Conservation (phyloP, 2,113 vertebrate genomes). For the Platysteira castanea region DNA sequence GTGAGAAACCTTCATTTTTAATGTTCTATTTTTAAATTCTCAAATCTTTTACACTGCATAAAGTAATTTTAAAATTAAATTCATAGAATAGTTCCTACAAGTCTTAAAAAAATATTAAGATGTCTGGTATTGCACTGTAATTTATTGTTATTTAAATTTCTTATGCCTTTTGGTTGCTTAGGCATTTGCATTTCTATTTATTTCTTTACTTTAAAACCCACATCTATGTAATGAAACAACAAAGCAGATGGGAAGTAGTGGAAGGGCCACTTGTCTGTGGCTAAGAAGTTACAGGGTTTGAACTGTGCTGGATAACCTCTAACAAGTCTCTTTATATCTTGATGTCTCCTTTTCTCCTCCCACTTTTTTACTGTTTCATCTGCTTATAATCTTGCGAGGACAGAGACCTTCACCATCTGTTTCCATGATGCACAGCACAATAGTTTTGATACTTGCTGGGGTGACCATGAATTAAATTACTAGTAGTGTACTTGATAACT, state of each 20-base stretch:
- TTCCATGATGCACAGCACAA: neutral
- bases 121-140: neutral
- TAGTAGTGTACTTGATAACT: neutral
- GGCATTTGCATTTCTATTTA: neutral
- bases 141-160: slow-evolving; percentile 35
- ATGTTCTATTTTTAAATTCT: neutral
- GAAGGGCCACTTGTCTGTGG: neutral
- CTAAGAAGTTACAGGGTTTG: neutral
- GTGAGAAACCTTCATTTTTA: neutral
- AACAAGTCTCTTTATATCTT: neutral
- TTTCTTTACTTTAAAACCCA: neutral
- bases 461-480: neutral
- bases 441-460: neutral
- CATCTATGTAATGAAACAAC: slow-evolving; percentile 7
- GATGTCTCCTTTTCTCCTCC: neutral
- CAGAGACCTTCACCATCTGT: neutral
- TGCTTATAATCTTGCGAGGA: neutral
- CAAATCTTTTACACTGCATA: neutral
- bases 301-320: neutral
- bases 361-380: neutral
- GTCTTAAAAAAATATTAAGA: slow-evolving; percentile 1
- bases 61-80: neutral
- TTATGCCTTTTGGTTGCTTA: neutral
- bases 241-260: neutral
- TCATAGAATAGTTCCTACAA: neutral